Evolutionary conservation across 2,113 vertebrate species (phyloP).

Genomic region (Melanocharis versteri): DNA sequence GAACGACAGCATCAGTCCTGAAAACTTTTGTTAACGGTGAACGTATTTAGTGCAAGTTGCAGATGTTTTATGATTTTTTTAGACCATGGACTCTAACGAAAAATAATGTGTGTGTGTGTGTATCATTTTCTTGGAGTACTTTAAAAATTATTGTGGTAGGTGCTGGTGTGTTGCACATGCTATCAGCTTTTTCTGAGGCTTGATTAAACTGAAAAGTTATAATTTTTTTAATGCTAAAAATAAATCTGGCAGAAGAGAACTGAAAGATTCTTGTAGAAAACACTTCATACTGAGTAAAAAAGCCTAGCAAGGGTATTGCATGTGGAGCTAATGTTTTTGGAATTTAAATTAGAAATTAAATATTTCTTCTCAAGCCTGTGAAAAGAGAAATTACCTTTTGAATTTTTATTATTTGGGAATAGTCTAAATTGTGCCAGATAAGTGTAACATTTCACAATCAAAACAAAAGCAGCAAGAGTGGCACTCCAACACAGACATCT

Average conservation of each 20-base stretch:
- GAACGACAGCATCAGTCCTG: background rate
- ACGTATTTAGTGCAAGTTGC: constrained; percentile 29
- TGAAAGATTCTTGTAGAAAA: constrained; percentile 35
- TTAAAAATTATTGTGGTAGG: constrained; percentile 29
- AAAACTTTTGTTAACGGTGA: constrained; percentile 64
- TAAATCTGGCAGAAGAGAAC: constrained; percentile 4
- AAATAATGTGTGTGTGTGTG: background rate
- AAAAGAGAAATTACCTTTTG: background rate
- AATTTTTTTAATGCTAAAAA: constrained; percentile 5
- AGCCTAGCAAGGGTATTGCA: constrained; percentile 8
- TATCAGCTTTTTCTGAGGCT: constrained; percentile 33
- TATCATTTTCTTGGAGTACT: background rate
- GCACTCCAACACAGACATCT: constrained; percentile 71
- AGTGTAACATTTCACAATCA: constrained; percentile 40
- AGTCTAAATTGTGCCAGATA: background rate
- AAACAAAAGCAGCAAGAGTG: constrained; percentile 64
- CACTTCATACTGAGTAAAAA: constrained; percentile 51
- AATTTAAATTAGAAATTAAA: constrained; percentile 1
- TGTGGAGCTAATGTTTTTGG: constrained; percentile 2
- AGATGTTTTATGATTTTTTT: background rate
- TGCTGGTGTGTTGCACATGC: background rate
- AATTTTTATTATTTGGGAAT: background rate
- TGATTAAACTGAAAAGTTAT: constrained; percentile 45
- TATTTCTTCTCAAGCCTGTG: background rate
- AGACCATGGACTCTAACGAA: background rate